phyloP scores from a whole-genome alignment of 2,888 invertebrate species.

The Arrhopalites spinosus region DNA sequence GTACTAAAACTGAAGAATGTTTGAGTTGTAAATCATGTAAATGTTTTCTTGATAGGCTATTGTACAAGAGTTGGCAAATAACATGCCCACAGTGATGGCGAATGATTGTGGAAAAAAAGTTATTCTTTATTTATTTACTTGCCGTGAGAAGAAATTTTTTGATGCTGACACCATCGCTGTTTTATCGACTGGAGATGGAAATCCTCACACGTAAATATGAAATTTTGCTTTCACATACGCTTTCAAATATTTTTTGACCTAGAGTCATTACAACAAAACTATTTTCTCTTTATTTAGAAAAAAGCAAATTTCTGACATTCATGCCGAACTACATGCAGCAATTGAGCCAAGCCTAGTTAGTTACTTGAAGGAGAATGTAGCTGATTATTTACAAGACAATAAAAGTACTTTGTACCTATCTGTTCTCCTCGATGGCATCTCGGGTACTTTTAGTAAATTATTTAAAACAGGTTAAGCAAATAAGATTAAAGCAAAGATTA shows the following conservation, averaged over 20 bases:
- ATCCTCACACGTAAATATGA: conserved; percentile 64
- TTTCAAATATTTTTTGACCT: background rate
- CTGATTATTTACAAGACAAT: conserved; percentile 22
- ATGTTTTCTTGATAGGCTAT: conserved; percentile 59
- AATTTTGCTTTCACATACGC: background rate
- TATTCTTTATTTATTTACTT: conserved; percentile 83
- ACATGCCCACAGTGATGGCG: conserved; percentile 71
- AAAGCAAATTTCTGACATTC: conserved; percentile 24
- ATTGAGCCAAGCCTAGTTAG: conserved; percentile 3
- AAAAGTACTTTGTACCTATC: conserved; percentile 14
- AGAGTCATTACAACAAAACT: background rate
- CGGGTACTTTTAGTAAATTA: background rate
- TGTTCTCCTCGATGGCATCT: conserved; percentile 9
- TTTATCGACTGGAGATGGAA: conserved; percentile 74
- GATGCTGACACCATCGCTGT: conserved; percentile 78
- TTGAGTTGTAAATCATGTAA: background rate
- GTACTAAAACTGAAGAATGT: background rate
- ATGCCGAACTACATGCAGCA: conserved; percentile 20
- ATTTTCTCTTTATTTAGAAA: conserved; percentile 20
- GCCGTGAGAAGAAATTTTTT: conserved; percentile 78
- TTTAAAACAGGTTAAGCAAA: background rate
- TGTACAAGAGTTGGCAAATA: conserved; percentile 70
- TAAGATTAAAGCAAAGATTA: background rate
- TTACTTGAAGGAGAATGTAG: conserved; percentile 20
- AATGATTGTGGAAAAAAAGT: conserved; percentile 86